Conservation (phyloP, 2,113 vertebrate genomes). For the Gnathonemus echidnorhynchus region DNA sequence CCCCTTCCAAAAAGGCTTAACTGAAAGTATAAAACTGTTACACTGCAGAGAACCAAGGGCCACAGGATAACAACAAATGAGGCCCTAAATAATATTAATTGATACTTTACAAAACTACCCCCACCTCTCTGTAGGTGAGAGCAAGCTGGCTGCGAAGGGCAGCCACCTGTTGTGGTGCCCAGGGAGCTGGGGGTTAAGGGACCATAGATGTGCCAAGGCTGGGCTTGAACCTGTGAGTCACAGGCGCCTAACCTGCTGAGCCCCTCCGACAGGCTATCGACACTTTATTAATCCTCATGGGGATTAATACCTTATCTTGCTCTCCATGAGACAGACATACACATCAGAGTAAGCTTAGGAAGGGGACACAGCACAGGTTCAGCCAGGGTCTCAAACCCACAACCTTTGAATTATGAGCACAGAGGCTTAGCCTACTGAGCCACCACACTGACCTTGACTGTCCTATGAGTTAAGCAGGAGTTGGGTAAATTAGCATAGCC, state of each 20-base stretch:
- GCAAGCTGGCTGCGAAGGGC: too few species aligned
- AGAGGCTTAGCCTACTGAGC: background rate
- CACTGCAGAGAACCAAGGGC: background rate
- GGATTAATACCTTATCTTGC: background rate
- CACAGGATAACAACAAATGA: background rate
- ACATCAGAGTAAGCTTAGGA: background rate
- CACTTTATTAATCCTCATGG: background rate
- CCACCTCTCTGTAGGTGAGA: too few species aligned
- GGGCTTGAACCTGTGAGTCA: too few species aligned
- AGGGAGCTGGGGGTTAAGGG: too few species aligned
- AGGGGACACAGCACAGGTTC: background rate
- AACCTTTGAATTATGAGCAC: background rate
- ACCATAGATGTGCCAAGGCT: too few species aligned
- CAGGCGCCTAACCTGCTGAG: too few species aligned
- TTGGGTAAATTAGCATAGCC: background rate
- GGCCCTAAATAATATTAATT: background rate
- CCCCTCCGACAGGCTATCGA: background rate
- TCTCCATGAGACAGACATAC: background rate
- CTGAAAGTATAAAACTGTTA: background rate
- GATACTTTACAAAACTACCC: too few species aligned
- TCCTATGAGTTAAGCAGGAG: background rate
- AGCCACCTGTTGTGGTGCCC: too few species aligned
- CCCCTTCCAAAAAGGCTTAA: background rate
- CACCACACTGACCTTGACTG: background rate
- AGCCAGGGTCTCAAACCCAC: background rate